These are phyloP conservation scores for Emberiza fucata DNA, from an alignment of 2,113 vertebrate species.

Conservation along the genomic window DNA sequence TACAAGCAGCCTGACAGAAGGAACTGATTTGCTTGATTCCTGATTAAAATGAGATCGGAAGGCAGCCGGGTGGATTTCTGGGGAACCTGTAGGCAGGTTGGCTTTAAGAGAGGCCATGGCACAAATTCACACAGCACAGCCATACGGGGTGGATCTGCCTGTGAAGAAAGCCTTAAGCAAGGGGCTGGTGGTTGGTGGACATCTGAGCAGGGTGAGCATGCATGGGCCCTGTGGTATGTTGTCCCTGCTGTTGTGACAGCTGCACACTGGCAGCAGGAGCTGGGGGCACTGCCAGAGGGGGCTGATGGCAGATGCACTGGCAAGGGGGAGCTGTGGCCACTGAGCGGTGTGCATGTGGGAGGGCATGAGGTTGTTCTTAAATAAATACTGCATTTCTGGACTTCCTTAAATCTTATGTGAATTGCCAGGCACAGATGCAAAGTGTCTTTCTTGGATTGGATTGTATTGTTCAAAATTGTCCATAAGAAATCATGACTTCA, in stretches of 20 bases:
- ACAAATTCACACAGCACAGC: background rate
- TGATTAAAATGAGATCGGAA: background rate
- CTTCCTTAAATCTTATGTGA: background rate
- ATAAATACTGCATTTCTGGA: background rate
- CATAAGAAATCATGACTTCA: background rate
- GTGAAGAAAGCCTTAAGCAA: background rate
- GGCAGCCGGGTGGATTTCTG: background rate
- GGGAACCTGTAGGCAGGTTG: background rate
- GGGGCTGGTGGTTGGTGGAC: background rate
- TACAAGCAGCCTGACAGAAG: background rate
- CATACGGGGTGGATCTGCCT: fast-evolving
- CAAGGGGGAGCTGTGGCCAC: background rate
- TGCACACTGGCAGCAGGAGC: fast-evolving
- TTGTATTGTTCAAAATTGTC: background rate
- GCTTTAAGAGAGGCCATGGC: background rate
- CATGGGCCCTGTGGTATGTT: fast-evolving
- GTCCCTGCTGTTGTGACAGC: background rate
- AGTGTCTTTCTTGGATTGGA: background rate
- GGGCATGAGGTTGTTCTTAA: background rate
- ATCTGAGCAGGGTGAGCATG: background rate
- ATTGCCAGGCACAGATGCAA: background rate
- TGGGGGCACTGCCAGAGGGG: background rate
- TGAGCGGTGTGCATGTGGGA: fast-evolving
- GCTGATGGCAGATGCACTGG: fast-evolving
- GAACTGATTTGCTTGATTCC: background rate